Conservation (phyloP, 1,140 invertebrate genomes). For the Brachionus calyciflorus region DNA sequence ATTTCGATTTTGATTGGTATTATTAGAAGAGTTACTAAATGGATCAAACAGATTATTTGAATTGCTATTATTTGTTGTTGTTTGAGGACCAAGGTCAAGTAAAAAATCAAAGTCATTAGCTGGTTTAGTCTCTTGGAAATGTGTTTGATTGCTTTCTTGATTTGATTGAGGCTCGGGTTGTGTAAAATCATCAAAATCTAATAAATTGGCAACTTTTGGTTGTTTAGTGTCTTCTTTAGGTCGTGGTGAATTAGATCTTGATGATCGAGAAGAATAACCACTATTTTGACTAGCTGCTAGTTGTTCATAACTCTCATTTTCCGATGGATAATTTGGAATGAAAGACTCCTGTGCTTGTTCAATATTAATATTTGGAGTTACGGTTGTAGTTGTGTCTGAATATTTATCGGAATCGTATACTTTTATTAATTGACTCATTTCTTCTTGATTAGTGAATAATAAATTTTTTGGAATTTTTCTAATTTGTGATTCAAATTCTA, state of each 20-base stretch:
- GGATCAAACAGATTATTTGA: constrained; percentile 19
- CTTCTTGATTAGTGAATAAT: constrained; percentile 4
- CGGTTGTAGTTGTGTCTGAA: background rate
- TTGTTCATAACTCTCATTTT: constrained; percentile 2
- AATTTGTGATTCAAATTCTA: constrained; percentile 4
- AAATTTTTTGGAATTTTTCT: background rate
- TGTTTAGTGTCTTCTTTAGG: background rate
- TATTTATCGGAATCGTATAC: constrained; percentile 2
- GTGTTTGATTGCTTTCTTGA: background rate
- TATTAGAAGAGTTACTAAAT: background rate
- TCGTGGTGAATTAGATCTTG: background rate
- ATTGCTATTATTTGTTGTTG: background rate
- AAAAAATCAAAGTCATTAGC: background rate
- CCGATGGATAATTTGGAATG: background rate
- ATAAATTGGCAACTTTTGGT: background rate
- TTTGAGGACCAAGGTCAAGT: background rate
- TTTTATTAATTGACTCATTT: constrained; percentile 9
- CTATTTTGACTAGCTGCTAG: background rate
- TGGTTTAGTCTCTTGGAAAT: background rate
- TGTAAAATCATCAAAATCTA: constrained; percentile 26
- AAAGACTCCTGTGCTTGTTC: background rate
- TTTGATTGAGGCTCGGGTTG: background rate
- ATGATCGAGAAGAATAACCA: background rate
- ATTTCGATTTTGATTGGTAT: background rate
- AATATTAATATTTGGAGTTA: background rate